Evolutionary conservation across 2,888 invertebrate genomes (phyloP).

Genomic region (Heliconius cydno): DNA sequence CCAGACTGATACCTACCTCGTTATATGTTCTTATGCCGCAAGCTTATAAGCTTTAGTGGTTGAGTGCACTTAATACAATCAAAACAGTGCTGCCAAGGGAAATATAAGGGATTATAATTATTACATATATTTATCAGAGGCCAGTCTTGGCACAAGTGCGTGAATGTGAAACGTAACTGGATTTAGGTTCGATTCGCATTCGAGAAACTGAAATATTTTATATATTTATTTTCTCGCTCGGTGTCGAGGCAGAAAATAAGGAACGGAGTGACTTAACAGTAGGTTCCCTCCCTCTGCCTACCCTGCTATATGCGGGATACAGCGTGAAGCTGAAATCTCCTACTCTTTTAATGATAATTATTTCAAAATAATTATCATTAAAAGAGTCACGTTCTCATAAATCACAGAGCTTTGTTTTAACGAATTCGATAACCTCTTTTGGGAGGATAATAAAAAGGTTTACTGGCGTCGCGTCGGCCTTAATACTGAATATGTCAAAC

Average conservation of each 20-base stretch:
- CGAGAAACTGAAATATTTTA: too few relatives aligned
- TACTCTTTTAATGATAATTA: too few relatives aligned
- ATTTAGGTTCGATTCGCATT: too few relatives aligned
- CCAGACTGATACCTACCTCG: too few relatives aligned
- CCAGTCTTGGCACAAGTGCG: too few relatives aligned
- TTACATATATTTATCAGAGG: background rate
- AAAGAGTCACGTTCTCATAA: conserved; percentile 33
- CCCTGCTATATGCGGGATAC: background rate
- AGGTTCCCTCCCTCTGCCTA: background rate
- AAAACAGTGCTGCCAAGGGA: too few relatives aligned
- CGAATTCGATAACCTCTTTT: conserved; percentile 29
- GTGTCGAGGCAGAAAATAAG: background rate
- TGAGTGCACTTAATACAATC: too few relatives aligned
- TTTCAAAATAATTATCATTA: background rate
- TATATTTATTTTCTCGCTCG: too few relatives aligned
- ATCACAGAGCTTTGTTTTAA: conserved; percentile 30
- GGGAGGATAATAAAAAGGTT: conserved; percentile 38
- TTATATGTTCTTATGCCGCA: too few relatives aligned
- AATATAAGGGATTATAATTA: too few relatives aligned
- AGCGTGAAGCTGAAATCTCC: background rate
- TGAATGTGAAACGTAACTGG: too few relatives aligned
- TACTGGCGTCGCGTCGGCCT: conserved; percentile 43
- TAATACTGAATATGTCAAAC: conserved; percentile 43
- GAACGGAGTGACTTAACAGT: background rate
- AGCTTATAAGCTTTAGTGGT: too few relatives aligned